Conservation (phyloP, 1,140 invertebrate genomes). For the Thaumatotibia leucotreta region DNA sequence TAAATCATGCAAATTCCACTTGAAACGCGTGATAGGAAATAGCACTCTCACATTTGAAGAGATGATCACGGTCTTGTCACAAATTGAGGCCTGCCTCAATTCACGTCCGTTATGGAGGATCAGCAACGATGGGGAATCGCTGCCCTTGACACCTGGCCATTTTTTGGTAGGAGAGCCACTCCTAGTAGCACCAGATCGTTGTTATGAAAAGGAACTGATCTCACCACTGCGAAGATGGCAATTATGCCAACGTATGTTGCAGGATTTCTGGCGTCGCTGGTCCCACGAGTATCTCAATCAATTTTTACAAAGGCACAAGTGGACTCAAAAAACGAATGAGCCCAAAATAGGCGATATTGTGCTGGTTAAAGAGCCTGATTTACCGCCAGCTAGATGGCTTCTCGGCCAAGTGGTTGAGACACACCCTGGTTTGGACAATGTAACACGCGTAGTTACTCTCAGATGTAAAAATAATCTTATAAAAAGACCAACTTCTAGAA, state of each 20-base stretch:
- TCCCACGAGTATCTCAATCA: neutral
- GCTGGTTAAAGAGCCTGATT: neutral
- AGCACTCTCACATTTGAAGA: constrained; percentile 17
- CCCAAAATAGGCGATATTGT: too few relatives aligned
- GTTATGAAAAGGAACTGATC: neutral
- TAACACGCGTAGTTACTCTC: too few relatives aligned
- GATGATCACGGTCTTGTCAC: constrained; percentile 13
- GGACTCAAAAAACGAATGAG: neutral
- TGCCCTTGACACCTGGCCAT: constrained; percentile 35
- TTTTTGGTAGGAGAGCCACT: constrained; percentile 25
- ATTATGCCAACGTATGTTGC: neutral
- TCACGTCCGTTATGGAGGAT: constrained; percentile 15
- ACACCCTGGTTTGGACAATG: too few relatives aligned
- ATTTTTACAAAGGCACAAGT: neutral
- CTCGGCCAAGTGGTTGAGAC: too few relatives aligned
- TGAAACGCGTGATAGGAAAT: constrained; percentile 22
- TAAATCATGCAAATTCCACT: constrained; percentile 26
- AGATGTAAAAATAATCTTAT: neutral
- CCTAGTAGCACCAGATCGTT: neutral
- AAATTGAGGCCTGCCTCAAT: constrained; percentile 23
- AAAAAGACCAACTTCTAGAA: neutral
- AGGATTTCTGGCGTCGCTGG: neutral
- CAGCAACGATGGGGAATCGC: constrained; percentile 12
- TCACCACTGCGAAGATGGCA: neutral
- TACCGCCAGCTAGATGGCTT: constrained; percentile 8